Evolutionary conservation across 2,113 vertebrate species (phyloP).

Genomic region (Ammodytes dubius): DNA sequence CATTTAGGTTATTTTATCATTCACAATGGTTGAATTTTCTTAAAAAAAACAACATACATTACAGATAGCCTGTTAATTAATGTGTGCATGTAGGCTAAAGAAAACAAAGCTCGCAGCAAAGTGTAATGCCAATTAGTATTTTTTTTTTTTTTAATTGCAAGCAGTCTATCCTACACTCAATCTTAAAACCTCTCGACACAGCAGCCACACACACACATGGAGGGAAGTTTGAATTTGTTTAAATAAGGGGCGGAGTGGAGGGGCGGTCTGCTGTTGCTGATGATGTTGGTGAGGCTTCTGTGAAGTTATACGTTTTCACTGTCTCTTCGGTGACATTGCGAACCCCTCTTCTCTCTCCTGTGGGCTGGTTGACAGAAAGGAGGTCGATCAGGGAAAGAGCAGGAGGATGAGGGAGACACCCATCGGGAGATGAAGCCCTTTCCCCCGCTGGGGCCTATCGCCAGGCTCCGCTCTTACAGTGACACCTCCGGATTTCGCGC

Average conservation of each 20-base stretch:
- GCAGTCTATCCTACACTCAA: neutral
- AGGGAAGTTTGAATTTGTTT: constrained; percentile 15
- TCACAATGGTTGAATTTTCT: no score
- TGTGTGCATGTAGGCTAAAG: neutral
- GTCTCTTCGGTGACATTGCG: neutral
- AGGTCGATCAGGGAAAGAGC: constrained; percentile 56
- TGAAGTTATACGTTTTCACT: neutral
- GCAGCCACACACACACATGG: neutral
- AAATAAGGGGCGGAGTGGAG: neutral
- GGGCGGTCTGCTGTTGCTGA: neutral
- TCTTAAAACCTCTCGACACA: neutral
- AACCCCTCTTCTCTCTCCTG: neutral
- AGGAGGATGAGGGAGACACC: constrained; percentile 59
- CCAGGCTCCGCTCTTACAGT: constrained; percentile 73
- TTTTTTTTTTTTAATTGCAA: neutral
- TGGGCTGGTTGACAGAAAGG: constrained; percentile 19
- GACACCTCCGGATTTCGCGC: constrained; percentile 75
- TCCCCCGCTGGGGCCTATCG: constrained; percentile 42
- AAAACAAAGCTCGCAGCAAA: neutral
- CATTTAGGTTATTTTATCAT: no score
- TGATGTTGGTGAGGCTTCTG: neutral
- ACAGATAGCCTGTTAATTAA: neutral
- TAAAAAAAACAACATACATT: neutral
- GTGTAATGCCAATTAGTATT: neutral
- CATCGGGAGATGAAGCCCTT: constrained; percentile 55